A percentile compares a stretch with the other conserved stretches of the same genome.
These are phyloP conservation scores for Gobionotothen gibberifrons DNA, from an alignment of 2,797 vertebrate genomes.

Conservation along the genomic window DNA sequence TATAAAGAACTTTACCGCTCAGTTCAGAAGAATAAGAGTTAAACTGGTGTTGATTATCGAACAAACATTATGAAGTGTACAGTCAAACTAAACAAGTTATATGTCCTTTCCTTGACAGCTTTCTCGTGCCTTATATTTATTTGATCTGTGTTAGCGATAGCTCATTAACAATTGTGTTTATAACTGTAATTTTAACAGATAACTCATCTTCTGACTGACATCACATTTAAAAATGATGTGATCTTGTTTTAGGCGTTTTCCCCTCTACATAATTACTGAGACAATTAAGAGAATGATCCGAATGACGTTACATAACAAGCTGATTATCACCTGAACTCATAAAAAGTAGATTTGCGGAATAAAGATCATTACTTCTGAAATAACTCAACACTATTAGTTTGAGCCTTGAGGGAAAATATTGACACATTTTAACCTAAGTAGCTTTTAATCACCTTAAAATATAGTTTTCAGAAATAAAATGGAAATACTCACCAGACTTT, in stretches of 20 bases:
- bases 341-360: not conserved
- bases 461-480: constrained; percentile 14
- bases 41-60: not conserved
- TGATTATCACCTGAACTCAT: not conserved
- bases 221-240: not conserved
- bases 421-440: constrained; percentile 2
- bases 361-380: not conserved
- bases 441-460: not conserved
- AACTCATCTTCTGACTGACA: not conserved
- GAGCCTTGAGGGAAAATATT: not conserved
- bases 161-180: not conserved
- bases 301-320: not conserved
- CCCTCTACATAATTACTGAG: not conserved
- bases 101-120: no score
- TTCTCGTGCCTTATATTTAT: not conserved
- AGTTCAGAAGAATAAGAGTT: not conserved
- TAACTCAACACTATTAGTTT: not conserved
- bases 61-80: not conserved
- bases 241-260: not conserved
- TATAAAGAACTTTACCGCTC: not conserved
- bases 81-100: not conserved
- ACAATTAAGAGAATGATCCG: not conserved
- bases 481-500: constrained; percentile 57
- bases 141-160: not conserved
- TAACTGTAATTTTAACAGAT: not conserved